These are phyloP conservation scores for Tenualosa thibaudeaui DNA, from an alignment of 2,797 vertebrate genomes.

Conservation along the genomic window DNA sequence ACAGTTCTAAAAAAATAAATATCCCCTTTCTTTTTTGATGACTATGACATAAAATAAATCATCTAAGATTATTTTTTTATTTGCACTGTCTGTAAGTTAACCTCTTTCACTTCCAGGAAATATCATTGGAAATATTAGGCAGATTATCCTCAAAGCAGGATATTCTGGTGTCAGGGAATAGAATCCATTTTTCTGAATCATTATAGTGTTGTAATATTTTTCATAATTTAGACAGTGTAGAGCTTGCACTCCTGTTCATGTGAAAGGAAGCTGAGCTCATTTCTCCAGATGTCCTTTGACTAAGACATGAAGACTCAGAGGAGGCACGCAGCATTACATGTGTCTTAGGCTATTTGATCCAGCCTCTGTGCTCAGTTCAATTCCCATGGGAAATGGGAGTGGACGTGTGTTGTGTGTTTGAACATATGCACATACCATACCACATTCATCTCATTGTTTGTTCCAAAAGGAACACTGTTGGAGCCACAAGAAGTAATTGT, in stretches of 20 bases:
- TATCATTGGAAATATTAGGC: neutral
- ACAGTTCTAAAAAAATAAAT: neutral
- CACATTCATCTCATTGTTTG: too few relatives aligned
- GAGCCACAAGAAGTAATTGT: neutral
- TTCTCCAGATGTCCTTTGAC: slow-evolving; percentile 8
- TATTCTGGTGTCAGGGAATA: neutral
- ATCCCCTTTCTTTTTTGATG: neutral
- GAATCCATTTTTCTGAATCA: neutral
- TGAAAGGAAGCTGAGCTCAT: neutral
- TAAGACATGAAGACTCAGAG: neutral
- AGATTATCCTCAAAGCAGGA: neutral
- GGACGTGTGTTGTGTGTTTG: neutral
- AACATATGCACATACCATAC: neutral
- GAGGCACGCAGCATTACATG: neutral
- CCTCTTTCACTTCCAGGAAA: neutral
- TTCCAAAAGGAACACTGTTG: neutral
- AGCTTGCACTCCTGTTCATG: neutral
- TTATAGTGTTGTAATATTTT: neutral
- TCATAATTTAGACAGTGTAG: neutral
- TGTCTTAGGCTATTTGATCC: neutral
- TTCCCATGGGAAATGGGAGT: neutral
- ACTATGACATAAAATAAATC: neutral
- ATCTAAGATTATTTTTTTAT: neutral
- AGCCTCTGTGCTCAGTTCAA: neutral
- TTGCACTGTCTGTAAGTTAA: neutral